Conservation (phyloP, 1,140 invertebrate genomes). For the Bombus terrestris region DNA sequence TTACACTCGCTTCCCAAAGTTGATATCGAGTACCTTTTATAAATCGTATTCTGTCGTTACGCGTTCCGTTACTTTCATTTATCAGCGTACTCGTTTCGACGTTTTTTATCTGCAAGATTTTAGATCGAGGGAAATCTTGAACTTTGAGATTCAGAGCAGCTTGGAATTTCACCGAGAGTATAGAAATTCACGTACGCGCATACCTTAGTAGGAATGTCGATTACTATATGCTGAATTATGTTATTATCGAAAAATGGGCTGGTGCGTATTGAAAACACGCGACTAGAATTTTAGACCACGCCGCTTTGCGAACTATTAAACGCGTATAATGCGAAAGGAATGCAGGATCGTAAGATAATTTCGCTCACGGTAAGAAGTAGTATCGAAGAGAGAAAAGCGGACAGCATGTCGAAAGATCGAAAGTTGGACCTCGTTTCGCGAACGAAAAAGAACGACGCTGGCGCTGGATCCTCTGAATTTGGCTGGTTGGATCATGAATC, state of each 20-base stretch:
- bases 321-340: background rate
- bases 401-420: constrained; percentile 5
- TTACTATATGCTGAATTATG: background rate
- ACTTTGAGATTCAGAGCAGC: background rate
- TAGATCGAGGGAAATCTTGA: no score
- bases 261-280: background rate
- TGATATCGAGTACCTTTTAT: no score
- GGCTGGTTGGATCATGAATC: background rate
- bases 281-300: background rate
- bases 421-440: background rate
- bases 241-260: background rate
- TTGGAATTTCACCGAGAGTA: background rate
- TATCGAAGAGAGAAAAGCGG: background rate
- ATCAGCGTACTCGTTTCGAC: no score
- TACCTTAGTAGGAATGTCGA: background rate
- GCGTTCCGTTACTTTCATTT: no score
- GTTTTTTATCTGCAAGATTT: no score
- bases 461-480: constrained; percentile 9
- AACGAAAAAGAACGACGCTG: background rate
- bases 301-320: background rate
- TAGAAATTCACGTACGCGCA: background rate
- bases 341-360: constrained; percentile 3
- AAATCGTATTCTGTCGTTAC: no score
- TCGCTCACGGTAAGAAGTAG: background rate
- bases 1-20: no score